These are phyloP conservation scores for Ferrisia virgata DNA, from an alignment of 2,888 invertebrate species.

Conservation along the genomic window DNA sequence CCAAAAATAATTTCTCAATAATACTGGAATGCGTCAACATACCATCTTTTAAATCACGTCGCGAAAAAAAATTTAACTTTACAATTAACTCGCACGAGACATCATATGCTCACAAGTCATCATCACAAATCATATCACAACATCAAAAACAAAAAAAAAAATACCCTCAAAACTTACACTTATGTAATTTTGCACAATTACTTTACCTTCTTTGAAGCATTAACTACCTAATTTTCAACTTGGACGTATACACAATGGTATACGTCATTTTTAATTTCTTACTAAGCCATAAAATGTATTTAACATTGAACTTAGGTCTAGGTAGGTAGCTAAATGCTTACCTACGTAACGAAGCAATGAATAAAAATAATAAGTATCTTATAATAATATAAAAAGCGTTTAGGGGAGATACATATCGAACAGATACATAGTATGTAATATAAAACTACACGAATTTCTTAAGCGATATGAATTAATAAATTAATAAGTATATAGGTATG, in stretches of 20 bases:
- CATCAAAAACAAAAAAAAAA: not conserved
- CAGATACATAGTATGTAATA: not conserved
- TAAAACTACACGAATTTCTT: not conserved
- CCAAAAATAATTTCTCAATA: not conserved
- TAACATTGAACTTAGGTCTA: not conserved
- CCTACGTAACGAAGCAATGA: no score
- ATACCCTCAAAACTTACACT: not conserved
- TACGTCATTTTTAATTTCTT: not conserved
- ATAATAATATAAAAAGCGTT: not conserved
- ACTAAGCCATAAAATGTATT: slow-evolving; percentile 15
- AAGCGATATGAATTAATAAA: not conserved
- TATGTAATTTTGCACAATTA: not conserved
- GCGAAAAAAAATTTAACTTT: not conserved
- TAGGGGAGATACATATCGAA: not conserved
- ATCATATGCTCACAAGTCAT: not conserved
- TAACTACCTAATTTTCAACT: not conserved
- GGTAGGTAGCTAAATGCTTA: no score
- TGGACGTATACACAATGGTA: no score
- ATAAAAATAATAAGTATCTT: not conserved
- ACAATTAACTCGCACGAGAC: not conserved
- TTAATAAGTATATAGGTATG: not conserved
- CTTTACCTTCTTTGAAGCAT: not conserved
- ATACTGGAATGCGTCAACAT: slow-evolving; percentile 3
- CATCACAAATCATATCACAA: slow-evolving; percentile 10
- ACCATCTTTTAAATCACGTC: not conserved